Conservation (phyloP, 2,113 vertebrate genomes). For the Boleophthalmus pectinirostris region DNA sequence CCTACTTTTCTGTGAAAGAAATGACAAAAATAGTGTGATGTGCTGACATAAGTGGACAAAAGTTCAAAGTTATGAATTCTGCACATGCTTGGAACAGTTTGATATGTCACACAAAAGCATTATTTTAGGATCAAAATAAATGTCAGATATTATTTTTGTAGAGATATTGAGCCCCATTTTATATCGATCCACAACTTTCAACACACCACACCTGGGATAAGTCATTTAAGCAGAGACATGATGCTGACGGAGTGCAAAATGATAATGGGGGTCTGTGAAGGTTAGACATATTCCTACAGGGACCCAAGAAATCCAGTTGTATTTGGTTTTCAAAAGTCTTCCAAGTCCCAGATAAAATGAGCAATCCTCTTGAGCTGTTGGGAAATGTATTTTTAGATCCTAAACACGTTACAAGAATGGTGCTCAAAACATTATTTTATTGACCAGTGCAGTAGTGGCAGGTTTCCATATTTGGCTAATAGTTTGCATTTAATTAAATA, state of each 20-base stretch:
- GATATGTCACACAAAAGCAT: neutral
- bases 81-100: neutral
- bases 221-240: neutral
- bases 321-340: neutral
- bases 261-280: neutral
- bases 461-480: neutral
- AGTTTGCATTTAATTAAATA: neutral
- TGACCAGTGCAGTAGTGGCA: neutral
- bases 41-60: neutral
- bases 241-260: neutral
- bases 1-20: neutral
- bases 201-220: neutral
- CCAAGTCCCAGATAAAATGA: neutral
- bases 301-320: neutral
- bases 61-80: neutral
- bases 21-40: neutral
- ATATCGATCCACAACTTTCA: neutral
- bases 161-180: neutral
- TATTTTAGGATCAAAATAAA: neutral
- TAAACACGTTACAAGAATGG: neutral
- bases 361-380: neutral
- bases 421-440: neutral
- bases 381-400: neutral
- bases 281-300: neutral
- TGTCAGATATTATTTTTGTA: neutral